phyloP scores from a whole-genome alignment of 2,113 vertebrate genomes.

The Otolemur garnettii region DNA sequence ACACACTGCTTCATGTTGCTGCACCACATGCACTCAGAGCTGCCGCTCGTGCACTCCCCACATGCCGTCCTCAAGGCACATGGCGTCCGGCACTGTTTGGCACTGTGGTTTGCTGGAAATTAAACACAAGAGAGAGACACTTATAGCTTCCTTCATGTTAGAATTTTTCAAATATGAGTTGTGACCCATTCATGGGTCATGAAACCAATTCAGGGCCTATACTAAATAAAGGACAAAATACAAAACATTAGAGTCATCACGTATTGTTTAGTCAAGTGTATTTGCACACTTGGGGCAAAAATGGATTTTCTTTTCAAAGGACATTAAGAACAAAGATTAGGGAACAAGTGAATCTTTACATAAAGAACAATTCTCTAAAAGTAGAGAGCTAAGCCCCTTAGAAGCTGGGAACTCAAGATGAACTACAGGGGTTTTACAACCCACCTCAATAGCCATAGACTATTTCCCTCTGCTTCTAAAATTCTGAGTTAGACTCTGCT shows the following conservation, averaged over 20 bases:
- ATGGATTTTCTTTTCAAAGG: background rate
- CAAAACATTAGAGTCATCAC: background rate
- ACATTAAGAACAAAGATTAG: background rate
- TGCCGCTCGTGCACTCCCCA: constrained; percentile 96
- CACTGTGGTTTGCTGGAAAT: constrained; percentile 95
- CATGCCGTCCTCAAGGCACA: constrained; percentile 94
- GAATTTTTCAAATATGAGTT: background rate
- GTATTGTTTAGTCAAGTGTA: background rate
- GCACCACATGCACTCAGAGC: constrained; percentile 99
- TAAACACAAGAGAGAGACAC: constrained; percentile 54
- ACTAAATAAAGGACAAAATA: background rate
- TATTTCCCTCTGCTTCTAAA: constrained; percentile 55
- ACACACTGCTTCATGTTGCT: constrained; percentile 99
- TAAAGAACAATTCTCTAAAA: background rate
- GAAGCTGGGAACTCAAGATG: background rate
- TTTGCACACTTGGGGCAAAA: background rate
- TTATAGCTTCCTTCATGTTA: background rate
- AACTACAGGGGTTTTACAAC: background rate
- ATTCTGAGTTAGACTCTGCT: constrained; percentile 13
- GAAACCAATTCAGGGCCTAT: constrained; percentile 26
- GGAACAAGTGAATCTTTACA: constrained; percentile 4
- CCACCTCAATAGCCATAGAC: background rate
- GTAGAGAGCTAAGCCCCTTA: background rate
- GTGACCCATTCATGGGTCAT: background rate
- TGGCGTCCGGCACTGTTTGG: constrained; percentile 96